Conservation (phyloP, 2,113 vertebrate genomes). For the Sterna hirundo region DNA sequence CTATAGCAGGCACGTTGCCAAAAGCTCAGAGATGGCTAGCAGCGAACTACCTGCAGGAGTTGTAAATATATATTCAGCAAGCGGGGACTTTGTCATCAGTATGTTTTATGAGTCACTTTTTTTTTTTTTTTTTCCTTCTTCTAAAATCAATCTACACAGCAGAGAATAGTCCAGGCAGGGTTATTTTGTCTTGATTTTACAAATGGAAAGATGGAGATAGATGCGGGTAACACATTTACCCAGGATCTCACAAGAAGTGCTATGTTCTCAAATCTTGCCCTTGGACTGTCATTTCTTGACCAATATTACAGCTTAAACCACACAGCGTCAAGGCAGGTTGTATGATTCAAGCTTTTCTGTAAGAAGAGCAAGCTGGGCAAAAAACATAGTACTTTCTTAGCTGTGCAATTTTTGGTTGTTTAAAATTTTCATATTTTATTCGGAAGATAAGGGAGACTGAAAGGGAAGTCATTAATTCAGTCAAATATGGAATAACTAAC, state of each 20-base stretch:
- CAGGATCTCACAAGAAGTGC: background rate
- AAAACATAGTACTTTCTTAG: background rate
- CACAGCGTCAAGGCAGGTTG: background rate
- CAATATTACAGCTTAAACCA: background rate
- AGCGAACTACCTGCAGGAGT: background rate
- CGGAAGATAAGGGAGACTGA: background rate
- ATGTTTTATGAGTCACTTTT: background rate
- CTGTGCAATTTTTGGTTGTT: background rate
- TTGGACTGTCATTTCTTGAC: background rate
- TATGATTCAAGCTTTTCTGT: background rate
- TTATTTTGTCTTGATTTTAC: background rate
- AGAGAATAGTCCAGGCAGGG: background rate
- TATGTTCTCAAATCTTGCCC: background rate
- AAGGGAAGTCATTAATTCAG: background rate
- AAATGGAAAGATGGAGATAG: background rate
- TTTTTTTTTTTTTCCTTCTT: background rate
- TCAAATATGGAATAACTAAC: background rate
- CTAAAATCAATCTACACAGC: background rate
- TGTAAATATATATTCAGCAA: background rate
- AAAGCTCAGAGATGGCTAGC: background rate
- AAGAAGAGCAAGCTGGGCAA: background rate
- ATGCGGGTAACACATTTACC: background rate
- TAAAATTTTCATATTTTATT: background rate
- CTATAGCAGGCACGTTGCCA: background rate
- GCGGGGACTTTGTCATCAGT: background rate